These are phyloP conservation scores for Fragum whitleyi DNA, from an alignment of 2,888 invertebrate genomes.

Conservation along the genomic window DNA sequence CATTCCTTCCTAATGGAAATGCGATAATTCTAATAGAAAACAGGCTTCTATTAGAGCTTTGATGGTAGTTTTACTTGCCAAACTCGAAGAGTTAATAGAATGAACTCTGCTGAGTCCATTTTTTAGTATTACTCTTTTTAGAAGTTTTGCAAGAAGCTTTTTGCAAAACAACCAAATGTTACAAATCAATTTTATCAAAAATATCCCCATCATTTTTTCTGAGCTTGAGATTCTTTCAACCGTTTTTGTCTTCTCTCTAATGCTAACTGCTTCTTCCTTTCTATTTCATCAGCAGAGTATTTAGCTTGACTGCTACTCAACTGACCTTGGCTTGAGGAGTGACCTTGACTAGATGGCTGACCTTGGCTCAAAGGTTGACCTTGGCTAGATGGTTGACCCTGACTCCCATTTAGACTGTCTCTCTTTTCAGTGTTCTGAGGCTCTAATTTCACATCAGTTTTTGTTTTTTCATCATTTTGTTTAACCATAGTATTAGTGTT, in stretches of 20 bases:
- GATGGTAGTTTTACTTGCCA: too few relatives aligned
- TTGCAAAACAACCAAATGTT: too few relatives aligned
- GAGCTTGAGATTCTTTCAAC: constrained; percentile 7
- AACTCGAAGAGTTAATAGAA: too few relatives aligned
- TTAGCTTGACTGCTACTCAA: constrained; percentile 50
- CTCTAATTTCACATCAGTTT: neutral
- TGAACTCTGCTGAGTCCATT: too few relatives aligned
- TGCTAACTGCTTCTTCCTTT: constrained; percentile 72
- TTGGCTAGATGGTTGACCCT: neutral
- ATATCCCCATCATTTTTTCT: neutral
- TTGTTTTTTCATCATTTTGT: neutral
- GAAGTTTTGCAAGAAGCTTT: too few relatives aligned
- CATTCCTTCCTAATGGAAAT: too few relatives aligned
- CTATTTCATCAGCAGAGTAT: constrained; percentile 73
- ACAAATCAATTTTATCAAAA: too few relatives aligned
- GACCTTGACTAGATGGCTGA: constrained; percentile 23
- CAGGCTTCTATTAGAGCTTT: too few relatives aligned
- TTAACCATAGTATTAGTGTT: neutral
- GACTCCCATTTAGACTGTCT: constrained; percentile 12
- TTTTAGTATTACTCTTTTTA: too few relatives aligned
- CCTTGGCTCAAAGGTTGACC: constrained; percentile 12
- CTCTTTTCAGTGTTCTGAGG: neutral
- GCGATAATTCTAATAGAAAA: too few relatives aligned
- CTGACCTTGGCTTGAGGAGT: constrained; percentile 18
- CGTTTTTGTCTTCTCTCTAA: constrained; percentile 53